Base-by-base conservation (phyloP, 2,113 vertebrate species). In the Nesoenas mayeri region DNA sequence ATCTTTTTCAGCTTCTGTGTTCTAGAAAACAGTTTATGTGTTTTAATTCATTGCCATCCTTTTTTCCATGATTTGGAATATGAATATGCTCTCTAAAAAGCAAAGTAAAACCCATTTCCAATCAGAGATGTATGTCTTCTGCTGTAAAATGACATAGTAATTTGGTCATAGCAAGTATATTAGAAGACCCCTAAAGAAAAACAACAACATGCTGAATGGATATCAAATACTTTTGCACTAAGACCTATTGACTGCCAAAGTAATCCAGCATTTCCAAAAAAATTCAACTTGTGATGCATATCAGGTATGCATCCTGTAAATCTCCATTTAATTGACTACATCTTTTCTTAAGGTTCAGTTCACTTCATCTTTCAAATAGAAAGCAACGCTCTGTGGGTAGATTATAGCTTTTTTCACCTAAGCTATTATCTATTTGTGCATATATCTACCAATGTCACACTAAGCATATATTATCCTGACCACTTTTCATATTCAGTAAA, bases 181-280 rank as follows among this genome's bases (percentile, higher is more conserved):
- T 64, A 79, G 51, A 70, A 74, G 56, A 42, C 20, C 29, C 17
- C 6, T 8, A 71, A 80, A 88, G 42, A 64, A 90, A 86, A 91
- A 28, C 22, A 78, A 42, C 57, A 79, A 83, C 91, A 78, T 77
- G 34, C n/a, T 91, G 57, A 54, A 3, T 89, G 32, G 67, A 77
- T 32, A n/a, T 61, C 88, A 95, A 87, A 61, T 82, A 19, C 12
- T 83, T 97, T 65, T 86, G 9, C 51, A 47, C 11, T 80, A 81
- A 88, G 71, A 69, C 34, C 11, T 74, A 22, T 64, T 88, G 77
- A 65, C 72, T 89, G 77, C 50, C 83, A 92, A 87, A 95, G 15
- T 94, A 96, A 93, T 85, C 60, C 40, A 91, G 24, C 36, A 88
- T 91, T 82, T 93, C 32, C 42, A 86, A 77, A 94, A 94, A 84